A percentile compares a stretch with the other conserved stretches of the same genome.
These are phyloP conservation scores for Trichopria drosophilae DNA, from an alignment of 2,888 invertebrate genomes.

Conservation along the genomic window DNA sequence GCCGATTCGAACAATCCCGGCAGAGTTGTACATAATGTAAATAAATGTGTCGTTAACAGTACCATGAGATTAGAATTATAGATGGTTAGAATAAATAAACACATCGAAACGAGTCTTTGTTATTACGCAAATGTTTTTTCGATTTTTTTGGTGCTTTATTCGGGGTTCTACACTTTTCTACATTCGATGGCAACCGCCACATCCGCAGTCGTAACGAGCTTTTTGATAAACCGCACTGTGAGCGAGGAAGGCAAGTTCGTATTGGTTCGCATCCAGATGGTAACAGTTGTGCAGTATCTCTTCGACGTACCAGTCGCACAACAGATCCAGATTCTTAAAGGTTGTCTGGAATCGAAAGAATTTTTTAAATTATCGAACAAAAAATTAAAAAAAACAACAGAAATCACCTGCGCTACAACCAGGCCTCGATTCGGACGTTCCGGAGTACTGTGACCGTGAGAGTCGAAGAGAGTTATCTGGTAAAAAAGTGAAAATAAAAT, in stretches of 20 bases:
- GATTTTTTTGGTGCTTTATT: slow-evolving; percentile 28
- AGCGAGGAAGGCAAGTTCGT: slow-evolving; percentile 62
- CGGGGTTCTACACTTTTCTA: slow-evolving; percentile 25
- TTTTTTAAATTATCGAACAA: slow-evolving; percentile 3
- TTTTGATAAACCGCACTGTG: too few relatives aligned
- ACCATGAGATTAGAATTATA: slow-evolving; percentile 43
- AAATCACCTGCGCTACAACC: slow-evolving; percentile 58
- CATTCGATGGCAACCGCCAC: slow-evolving; percentile 34
- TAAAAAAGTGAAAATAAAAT: slow-evolving; percentile 6
- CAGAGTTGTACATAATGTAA: slow-evolving; percentile 56
- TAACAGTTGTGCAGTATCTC: slow-evolving; percentile 57
- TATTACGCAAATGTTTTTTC: slow-evolving; percentile 25
- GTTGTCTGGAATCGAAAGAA: slow-evolving; percentile 35
- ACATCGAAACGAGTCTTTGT: slow-evolving; percentile 25
- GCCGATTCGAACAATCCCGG: too few relatives aligned
- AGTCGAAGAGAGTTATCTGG: slow-evolving; percentile 61
- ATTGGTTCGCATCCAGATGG: slow-evolving; percentile 56
- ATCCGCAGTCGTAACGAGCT: slow-evolving; percentile 20
- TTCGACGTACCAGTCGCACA: slow-evolving; percentile 59
- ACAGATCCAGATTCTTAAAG: slow-evolving; percentile 51
- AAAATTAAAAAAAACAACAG: background rate
- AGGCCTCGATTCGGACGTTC: slow-evolving; percentile 58
- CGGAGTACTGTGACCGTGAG: slow-evolving; percentile 55
- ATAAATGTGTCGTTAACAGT: slow-evolving; percentile 46
- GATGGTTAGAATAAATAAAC: slow-evolving; percentile 49